Conservation (phyloP, 2,888 invertebrate genomes). For the Drosophila aldrichi region DNA sequence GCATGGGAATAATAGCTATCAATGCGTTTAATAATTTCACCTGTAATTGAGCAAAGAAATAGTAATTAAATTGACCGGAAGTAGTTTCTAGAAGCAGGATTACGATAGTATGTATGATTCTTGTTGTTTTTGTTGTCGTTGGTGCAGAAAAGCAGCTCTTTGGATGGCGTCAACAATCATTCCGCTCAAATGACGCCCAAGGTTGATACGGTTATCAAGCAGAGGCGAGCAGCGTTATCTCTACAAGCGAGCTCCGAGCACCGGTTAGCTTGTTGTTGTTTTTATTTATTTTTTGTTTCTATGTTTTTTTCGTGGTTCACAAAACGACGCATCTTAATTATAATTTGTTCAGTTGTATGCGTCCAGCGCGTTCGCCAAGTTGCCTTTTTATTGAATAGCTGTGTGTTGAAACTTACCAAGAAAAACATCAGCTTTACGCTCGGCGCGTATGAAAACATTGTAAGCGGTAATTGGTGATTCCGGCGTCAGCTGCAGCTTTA, state of each 20-base stretch:
- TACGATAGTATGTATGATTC: not conserved
- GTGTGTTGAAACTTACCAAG: conserved; percentile 73
- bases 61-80: not conserved
- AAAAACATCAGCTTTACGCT: conserved; percentile 83
- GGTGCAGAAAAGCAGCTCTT: conserved; percentile 11
- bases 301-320: conserved; percentile 16
- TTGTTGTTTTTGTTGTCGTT: conserved; percentile 25
- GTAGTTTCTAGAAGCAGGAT: not conserved
- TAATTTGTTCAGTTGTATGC: conserved; percentile 39
- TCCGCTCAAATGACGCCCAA: conserved; percentile 54
- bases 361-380: conserved; percentile 34
- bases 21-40: conserved; percentile 82
- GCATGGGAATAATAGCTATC: conserved; percentile 75
- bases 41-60: conserved; percentile 45
- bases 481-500: conserved; percentile 81
- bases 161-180: conserved; percentile 55
- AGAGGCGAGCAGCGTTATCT: conserved; percentile 40
- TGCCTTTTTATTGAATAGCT: conserved; percentile 20
- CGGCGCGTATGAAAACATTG: conserved; percentile 82
- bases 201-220: conserved; percentile 74
- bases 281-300: not conserved
- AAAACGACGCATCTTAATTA: conserved; percentile 38
- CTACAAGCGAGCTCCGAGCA: conserved; percentile 10
- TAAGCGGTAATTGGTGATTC: conserved; percentile 66
- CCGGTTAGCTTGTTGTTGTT: conserved; percentile 19